These are phyloP conservation scores for Pachypsylla venusta DNA, from an alignment of 1,140 invertebrate genomes.

Conservation along the genomic window DNA sequence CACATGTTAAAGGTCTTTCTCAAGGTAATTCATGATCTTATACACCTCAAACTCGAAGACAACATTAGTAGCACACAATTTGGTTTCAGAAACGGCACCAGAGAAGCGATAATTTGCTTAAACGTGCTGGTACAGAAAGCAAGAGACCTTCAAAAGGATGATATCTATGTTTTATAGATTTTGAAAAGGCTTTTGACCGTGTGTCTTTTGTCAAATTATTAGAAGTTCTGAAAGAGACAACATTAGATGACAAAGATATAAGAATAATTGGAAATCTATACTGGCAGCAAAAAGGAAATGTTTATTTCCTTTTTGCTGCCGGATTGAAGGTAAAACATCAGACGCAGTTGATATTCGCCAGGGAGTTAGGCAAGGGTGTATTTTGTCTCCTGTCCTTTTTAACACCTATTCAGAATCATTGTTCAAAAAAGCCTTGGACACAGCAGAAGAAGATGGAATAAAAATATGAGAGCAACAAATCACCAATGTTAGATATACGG, in stretches of 20 bases:
- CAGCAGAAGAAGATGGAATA: no score
- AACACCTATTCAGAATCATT: no score
- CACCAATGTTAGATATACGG: no score
- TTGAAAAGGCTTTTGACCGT: slow-evolving; percentile 19
- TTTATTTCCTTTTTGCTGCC: no score
- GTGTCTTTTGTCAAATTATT: slow-evolving; percentile 15
- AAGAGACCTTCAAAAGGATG: slow-evolving; percentile 17
- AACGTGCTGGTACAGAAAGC: slow-evolving; percentile 18
- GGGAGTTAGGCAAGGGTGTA: slow-evolving; percentile 26
- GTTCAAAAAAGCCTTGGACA: no score
- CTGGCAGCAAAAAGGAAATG: slow-evolving; percentile 15
- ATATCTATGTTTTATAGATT: slow-evolving; percentile 21
- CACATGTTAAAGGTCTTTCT: slow-evolving; percentile 13
- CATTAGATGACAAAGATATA: slow-evolving; percentile 11
- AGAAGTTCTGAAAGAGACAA: slow-evolving; percentile 14
- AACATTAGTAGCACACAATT: slow-evolving; percentile 18
- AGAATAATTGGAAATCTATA: slow-evolving; percentile 19
- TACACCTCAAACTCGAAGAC: slow-evolving; percentile 9
- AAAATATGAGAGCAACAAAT: no score
- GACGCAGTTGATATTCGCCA: slow-evolving; percentile 13
- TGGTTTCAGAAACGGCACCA: slow-evolving; percentile 21
- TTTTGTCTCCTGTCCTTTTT: no score
- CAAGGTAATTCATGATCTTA: slow-evolving; percentile 10
- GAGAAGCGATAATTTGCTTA: slow-evolving; percentile 20
- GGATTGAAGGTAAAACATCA: slow-evolving; percentile 10